Conservation (phyloP, 37 sponge, comb jelly and placozoan species). For the Eunapius fragilis region DNA sequence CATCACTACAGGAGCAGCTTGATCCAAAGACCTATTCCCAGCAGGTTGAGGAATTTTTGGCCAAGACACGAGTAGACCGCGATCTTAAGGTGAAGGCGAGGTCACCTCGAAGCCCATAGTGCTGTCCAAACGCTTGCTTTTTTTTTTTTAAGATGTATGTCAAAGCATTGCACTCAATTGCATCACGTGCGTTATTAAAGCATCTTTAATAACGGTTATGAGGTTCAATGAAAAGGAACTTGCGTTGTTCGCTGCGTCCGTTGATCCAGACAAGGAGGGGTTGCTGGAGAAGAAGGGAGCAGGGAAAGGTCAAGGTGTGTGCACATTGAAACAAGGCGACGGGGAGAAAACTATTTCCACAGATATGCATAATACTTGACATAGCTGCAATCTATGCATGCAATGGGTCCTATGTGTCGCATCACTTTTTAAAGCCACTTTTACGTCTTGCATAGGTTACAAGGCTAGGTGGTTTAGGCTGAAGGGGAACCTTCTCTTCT, state of each 20-base stretch:
- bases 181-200: not conserved
- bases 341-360: too few species aligned
- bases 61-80: slow-evolving; percentile 18
- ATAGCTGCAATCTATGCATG: not conserved
- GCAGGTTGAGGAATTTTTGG: slow-evolving; percentile 65
- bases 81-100: not conserved
- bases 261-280: slow-evolving; percentile 77
- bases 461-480: slow-evolving; percentile 80
- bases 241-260: slow-evolving; percentile 30
- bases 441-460: slow-evolving; percentile 82
- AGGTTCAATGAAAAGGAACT: slow-evolving; percentile 85
- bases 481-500: slow-evolving; percentile 85
- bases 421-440: not conserved
- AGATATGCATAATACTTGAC: not conserved
- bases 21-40: slow-evolving; percentile 34
- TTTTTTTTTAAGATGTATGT: not conserved
- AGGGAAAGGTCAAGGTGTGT: slow-evolving; percentile 61
- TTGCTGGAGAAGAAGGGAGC: slow-evolving; percentile 85
- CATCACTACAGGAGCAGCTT: not conserved
- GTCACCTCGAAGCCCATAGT: not conserved
- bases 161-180: not conserved
- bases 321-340: not conserved
- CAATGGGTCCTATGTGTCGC: not conserved
- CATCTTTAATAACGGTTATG: not conserved
- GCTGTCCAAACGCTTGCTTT: not conserved